Conservation (phyloP, 2,113 vertebrate species). For the Acrocephalus kingi region DNA sequence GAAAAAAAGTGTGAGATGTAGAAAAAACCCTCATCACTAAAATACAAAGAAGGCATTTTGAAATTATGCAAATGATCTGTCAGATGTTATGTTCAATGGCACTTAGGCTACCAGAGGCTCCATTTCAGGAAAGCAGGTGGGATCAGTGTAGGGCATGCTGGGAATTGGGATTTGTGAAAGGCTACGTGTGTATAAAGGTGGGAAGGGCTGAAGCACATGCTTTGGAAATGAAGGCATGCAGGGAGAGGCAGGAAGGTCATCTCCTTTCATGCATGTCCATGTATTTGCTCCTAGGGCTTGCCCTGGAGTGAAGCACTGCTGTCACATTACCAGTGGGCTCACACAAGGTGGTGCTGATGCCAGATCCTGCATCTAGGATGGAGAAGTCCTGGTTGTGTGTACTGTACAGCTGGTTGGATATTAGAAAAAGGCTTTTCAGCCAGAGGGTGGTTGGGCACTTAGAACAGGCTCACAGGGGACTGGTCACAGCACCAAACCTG, state of each 20-base stretch:
- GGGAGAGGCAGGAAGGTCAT: rapidly evolving
- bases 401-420: too few relatives aligned
- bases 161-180: not conserved
- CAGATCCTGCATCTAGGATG: not conserved
- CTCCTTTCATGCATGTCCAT: not conserved
- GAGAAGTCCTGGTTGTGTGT: not conserved
- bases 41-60: not conserved
- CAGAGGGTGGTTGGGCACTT: not conserved
- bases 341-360: not conserved
- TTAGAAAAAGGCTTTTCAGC: not conserved
- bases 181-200: rapidly evolving
- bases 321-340: not conserved
- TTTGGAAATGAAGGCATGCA: rapidly evolving
- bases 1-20: not conserved
- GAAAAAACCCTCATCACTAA: not conserved
- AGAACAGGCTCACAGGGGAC: not conserved
- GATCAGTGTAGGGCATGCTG: not conserved
- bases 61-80: not conserved
- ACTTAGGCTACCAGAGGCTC: not conserved
- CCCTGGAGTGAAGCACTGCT: not conserved
- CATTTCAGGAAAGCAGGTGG: not conserved
- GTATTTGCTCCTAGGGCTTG: not conserved
- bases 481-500: not conserved
- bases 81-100: not conserved
- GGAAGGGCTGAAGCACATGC: not conserved